Evolutionary conservation across 1,140 invertebrate species (phyloP), one percentile per base, ranked within the genome.

Genomic region (Meloidogyne floridensis): DNA sequence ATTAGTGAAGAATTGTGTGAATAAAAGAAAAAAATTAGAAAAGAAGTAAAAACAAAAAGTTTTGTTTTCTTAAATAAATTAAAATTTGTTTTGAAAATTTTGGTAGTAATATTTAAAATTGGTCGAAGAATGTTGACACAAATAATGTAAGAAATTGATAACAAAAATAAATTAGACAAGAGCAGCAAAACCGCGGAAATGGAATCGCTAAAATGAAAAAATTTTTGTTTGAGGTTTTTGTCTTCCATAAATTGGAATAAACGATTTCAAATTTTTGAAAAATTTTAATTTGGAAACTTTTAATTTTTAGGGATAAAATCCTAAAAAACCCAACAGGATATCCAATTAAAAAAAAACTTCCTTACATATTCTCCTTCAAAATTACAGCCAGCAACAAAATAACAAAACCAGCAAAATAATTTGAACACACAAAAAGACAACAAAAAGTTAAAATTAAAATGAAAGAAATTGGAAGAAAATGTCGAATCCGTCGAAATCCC

Each of bases 401-500:
- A 32, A 69, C 32, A 13, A 76, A 42, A 15, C 13, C 15, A 76
- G 32, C 56, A 8, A 54, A 76, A 76, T n/a, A 5, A 54, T 54
- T 10, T 43, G 56, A 54, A 18, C 42, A 53, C 2, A 53, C 32
- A 76, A 76, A n/a, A 65, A 69, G 53, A 76, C 53, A 53, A 76
- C 56, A 59, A 76, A 42, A 65, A n/a, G 59, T 65, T 42, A 47
- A 18, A 76, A 69, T 47, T 15, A 76, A 56, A 43, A 76, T 42
- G 8, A 20, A 15, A 43, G 75, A n/a, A 3, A 69, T 43, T 5
- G 75, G 75, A 0, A 76, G n/a, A 76, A 76, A 7, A 15, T 76
- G 75, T 76, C 69, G 75, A 42, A 42, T 42, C 13, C 51, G 75
- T 32, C 75, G 75, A 43, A 76, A 18, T 42, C 56, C 54, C 75